These are phyloP conservation scores for Sarcophaga subvicina DNA, from an alignment of 2,888 invertebrate species.

Conservation along the genomic window DNA sequence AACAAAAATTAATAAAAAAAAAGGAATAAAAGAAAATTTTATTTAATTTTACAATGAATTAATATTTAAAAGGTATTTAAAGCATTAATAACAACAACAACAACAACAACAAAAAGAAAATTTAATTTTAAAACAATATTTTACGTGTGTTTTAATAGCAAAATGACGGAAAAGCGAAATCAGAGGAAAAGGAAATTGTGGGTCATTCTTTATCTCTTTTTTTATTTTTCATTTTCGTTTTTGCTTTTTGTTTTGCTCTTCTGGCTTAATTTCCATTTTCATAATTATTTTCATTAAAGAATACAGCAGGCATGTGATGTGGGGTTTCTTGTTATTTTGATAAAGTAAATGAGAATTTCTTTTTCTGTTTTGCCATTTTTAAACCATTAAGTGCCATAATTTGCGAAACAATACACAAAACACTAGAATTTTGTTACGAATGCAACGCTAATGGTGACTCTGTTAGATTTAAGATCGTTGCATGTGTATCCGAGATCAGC, in stretches of 20 bases:
- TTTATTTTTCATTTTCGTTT: too few species aligned
- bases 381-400: too few species aligned
- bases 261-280: slow-evolving; percentile 15
- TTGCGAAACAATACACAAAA: too few species aligned
- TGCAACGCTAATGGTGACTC: too few species aligned
- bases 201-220: neutral
- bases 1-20: too few species aligned
- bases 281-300: slow-evolving; percentile 6
- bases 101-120: neutral
- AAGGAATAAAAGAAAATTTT: neutral
- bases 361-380: too few species aligned
- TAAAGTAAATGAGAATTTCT: neutral
- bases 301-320: neutral
- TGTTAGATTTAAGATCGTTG: too few species aligned
- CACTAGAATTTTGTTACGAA: too few species aligned
- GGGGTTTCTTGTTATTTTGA: neutral
- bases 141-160: too few species aligned
- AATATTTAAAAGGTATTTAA: neutral
- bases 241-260: neutral
- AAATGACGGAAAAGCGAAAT: too few species aligned
- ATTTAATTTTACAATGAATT: slow-evolving; percentile 40
- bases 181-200: neutral
- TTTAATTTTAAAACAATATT: neutral
- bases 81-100: neutral
- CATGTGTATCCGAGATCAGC: too few species aligned